Conservation (phyloP, 35 echinoderm and acorn worm genomes). For the Ptychodera flava region DNA sequence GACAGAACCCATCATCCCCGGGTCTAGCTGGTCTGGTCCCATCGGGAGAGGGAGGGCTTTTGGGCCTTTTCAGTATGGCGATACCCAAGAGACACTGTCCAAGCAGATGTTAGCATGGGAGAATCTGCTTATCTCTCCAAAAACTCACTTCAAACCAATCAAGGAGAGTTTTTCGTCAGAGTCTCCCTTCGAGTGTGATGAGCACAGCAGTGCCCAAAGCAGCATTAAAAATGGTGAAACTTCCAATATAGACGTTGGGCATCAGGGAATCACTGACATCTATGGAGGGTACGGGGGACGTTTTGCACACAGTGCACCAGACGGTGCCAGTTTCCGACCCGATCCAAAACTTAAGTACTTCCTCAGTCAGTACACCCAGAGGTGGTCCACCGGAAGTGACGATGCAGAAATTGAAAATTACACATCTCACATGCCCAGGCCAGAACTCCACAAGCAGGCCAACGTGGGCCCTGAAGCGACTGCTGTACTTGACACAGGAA, state of each 20-base stretch:
- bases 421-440: neutral
- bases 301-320: neutral
- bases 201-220: neutral
- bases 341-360: neutral
- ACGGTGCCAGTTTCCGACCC: neutral
- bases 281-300: neutral
- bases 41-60: neutral
- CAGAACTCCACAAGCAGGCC: neutral
- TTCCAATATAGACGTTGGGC: neutral
- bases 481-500: neutral
- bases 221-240: neutral
- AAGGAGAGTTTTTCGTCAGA: slow-evolving; percentile 36
- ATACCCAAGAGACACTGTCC: neutral
- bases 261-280: neutral
- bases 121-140: slow-evolving; percentile 50
- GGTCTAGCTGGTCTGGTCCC: neutral
- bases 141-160: slow-evolving; percentile 56
- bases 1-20: neutral
- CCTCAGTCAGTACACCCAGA: neutral
- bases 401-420: neutral
- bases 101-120: slow-evolving; percentile 1
- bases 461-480: neutral
- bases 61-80: neutral
- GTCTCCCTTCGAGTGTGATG: slow-evolving; percentile 11
- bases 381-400: neutral